Evolutionary conservation across 2,113 vertebrate species (phyloP).

Genomic region (Noctilio leporinus): DNA sequence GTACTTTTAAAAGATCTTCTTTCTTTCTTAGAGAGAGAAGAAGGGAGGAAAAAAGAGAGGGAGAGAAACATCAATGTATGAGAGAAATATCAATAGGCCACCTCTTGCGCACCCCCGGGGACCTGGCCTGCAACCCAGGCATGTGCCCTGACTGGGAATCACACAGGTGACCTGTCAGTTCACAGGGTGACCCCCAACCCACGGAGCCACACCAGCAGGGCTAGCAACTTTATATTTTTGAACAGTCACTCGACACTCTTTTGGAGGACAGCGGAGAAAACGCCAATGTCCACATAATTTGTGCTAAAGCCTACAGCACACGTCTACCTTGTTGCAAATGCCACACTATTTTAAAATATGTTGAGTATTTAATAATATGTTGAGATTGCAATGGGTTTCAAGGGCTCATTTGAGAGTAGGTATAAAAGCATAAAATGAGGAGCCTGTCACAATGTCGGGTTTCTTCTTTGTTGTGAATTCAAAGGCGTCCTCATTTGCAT

Average conservation of each 20-base stretch:
- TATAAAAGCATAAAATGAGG: constrained; percentile 21
- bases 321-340: not conserved
- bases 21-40: too few species aligned
- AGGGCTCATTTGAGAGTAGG: not conserved
- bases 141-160: too few species aligned
- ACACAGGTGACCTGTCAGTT: too few species aligned
- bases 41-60: too few species aligned
- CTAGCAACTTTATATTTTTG: not conserved
- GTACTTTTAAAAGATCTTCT: too few species aligned
- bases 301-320: not conserved
- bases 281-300: not conserved
- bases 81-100: too few species aligned
- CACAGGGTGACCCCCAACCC: too few species aligned
- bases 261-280: not conserved
- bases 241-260: not conserved
- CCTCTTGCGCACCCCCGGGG: too few species aligned
- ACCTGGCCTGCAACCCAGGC: too few species aligned
- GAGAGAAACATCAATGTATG: too few species aligned
- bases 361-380: constrained; percentile 5
- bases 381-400: constrained; percentile 3
- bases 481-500: not conserved
- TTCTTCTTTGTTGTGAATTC: not conserved
- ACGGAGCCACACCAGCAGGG: too few species aligned
- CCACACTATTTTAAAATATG: constrained; percentile 9
- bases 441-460: not conserved